Base-by-base conservation (phyloP, 37 sponge, comb jelly and placozoan species). In the Diacarnus erythraeanus region DNA sequence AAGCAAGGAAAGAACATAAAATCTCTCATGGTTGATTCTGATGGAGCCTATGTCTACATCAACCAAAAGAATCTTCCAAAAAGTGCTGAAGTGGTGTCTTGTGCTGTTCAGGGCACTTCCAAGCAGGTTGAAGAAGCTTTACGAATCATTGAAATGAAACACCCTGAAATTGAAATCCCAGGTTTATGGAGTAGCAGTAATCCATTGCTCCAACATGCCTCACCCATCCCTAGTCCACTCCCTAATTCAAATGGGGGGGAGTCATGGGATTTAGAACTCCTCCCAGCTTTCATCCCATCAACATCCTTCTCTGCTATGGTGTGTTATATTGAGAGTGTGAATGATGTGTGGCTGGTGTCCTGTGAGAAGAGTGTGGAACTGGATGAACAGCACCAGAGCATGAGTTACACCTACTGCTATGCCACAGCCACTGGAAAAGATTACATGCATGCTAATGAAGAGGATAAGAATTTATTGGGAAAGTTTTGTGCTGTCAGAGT, bases 1-100 rank as follows among this genome's bases (percentile, higher is more conserved):
- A 74, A 75, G 33, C 87, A 87, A 26, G 87, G 87, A 29, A 54
- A 77, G 30, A 87, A 87, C 77, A 80, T 87, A 71, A 87, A 87
- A 59, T 18, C 87, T 25, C 79, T 87, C 42, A 80, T 80, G 81
- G 42, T 76, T 33, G 87, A 87, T 5, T 80, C 87, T n/a, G 66
- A 67, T 35, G 85, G 85, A 1, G 66, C 87, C 4, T 77, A 87
- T 27, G 71, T 87, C 27, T 80, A 87, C 51, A 76, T 87, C 40
- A 75, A 87, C 69, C 87, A 87, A 56, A 85, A 85, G 64, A 75
- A 69, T 38, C 64, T 80, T 3, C 75, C 76, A 25, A 74, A 75
- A 56, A 80, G 76, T 0, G 75, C 81, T n/a, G 33, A 39, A 5
- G 25, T 74, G 22, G 87, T 87, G 25, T 80, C 87, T 21, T 87